A percentile compares a stretch with the other conserved stretches of the same genome.
These are phyloP conservation scores for Silurus meridionalis DNA, from an alignment of 2,113 vertebrate genomes.

Conservation along the genomic window DNA sequence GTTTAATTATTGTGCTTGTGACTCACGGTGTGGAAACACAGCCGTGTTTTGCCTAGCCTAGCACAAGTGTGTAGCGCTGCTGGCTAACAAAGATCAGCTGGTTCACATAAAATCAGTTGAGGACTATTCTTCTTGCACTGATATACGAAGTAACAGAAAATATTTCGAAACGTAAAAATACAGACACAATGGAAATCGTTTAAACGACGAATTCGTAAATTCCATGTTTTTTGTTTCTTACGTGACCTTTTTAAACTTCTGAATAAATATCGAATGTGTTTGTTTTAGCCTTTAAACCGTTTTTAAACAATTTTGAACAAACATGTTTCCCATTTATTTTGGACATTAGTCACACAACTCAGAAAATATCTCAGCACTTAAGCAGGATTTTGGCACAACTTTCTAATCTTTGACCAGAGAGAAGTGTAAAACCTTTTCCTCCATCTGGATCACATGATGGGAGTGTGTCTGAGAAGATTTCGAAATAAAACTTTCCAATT, in stretches of 20 bases:
- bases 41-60: conserved; percentile 24
- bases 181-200: not conserved
- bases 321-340: too few species aligned
- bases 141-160: not conserved
- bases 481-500: not conserved
- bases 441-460: not conserved
- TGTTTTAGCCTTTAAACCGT: not conserved
- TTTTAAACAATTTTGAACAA: not conserved
- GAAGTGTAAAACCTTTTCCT: not conserved
- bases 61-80: conserved; percentile 5
- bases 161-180: not conserved
- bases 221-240: not conserved
- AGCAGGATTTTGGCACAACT: not conserved
- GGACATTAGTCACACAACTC: not conserved
- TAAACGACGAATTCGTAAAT: not conserved
- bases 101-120: not conserved
- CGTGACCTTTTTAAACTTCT: not conserved
- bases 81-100: conserved; percentile 28
- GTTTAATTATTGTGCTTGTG: conserved; percentile 36
- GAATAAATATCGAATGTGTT: not conserved
- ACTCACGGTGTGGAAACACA: conserved; percentile 25
- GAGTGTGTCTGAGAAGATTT: not conserved
- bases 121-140: not conserved
- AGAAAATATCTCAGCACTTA: not conserved
- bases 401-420: not conserved